phyloP scores from a whole-genome alignment of 1,140 invertebrate species.

The Linepithema humile region DNA sequence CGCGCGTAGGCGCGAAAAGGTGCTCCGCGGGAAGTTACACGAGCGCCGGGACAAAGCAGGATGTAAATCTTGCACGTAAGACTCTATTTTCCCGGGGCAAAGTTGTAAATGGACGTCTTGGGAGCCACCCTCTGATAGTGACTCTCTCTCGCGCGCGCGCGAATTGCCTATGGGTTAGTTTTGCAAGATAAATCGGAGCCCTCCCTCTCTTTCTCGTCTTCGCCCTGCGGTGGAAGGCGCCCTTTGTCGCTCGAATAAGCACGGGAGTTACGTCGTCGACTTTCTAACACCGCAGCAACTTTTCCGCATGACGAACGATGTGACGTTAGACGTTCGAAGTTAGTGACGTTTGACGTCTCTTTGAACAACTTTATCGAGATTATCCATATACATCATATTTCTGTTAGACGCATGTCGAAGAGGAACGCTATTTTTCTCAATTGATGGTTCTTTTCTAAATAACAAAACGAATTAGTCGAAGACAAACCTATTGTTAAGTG shows the following conservation, averaged over 20 bases:
- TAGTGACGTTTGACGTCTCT: conserved; percentile 4
- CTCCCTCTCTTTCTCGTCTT: conserved; percentile 15
- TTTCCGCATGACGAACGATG: conserved; percentile 18
- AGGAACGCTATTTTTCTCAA: not conserved
- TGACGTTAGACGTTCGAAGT: not conserved
- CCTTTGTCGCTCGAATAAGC: conserved; percentile 61
- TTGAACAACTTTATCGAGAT: not conserved
- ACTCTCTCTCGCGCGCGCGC: conserved; percentile 6
- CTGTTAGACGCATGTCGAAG: not conserved
- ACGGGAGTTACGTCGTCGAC: conserved; percentile 29
- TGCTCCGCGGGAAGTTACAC: conserved; percentile 55
- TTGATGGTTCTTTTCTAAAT: not conserved
- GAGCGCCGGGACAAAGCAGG: conserved; percentile 62
- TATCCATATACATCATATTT: not conserved
- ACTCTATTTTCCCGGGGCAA: conserved; percentile 65
- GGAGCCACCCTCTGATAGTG: conserved; percentile 64
- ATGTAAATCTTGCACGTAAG: conserved; percentile 72
- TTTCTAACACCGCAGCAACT: conserved; percentile 32
- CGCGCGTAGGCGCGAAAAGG: conserved; percentile 47
- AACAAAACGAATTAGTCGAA: not conserved
- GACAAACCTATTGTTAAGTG: not conserved
- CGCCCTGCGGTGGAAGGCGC: not conserved
- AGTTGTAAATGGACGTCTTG: conserved; percentile 71
- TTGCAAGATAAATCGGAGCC: conserved; percentile 65
- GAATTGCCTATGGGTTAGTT: conserved; percentile 63